Percentiles rank a stretch among this genome's conserved stretches.
Conservation (phyloP, 2,113 vertebrate species). For the Cebus imitator region DNA sequence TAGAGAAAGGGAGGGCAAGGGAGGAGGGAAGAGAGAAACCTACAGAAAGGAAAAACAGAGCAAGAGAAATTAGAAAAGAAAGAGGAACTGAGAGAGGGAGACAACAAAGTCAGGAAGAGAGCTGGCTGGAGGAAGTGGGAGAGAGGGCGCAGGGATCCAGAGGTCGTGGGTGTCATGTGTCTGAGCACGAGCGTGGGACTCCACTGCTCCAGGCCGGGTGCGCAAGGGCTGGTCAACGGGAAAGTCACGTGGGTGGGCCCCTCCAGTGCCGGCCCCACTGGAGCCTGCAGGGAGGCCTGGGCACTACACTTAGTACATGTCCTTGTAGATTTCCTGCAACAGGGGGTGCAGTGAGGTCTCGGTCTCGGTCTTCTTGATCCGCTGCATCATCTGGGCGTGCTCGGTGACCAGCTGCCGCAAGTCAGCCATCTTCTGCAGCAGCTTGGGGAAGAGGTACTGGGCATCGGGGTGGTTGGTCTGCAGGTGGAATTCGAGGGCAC, state of each 20-base stretch:
- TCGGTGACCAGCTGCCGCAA: slow-evolving; percentile 98
- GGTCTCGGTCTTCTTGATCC: slow-evolving; percentile 97
- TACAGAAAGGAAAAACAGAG: neutral
- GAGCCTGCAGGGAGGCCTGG: neutral
- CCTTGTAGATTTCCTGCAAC: slow-evolving; percentile 99
- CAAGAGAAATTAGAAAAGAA: neutral
- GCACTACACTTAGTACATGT: slow-evolving; percentile 92
- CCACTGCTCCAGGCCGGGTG: neutral
- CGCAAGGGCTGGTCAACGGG: neutral
- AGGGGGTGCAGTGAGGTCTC: slow-evolving; percentile 97
- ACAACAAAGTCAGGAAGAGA: neutral
- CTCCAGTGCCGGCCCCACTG: neutral
- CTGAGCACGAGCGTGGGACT: neutral
- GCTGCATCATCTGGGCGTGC: slow-evolving; percentile 96
- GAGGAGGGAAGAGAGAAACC: neutral
- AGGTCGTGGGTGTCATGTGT: neutral
- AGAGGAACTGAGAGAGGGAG: neutral
- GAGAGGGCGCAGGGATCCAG: neutral
- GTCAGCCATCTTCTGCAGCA: slow-evolving; percentile 99
- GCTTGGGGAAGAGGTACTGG: slow-evolving; percentile 98
- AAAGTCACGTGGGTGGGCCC: neutral
- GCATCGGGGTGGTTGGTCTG: slow-evolving; percentile 95
- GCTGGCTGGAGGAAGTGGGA: neutral
- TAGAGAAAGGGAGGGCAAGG: neutral
- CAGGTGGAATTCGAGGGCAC: slow-evolving; percentile 95